Base-by-base conservation (phyloP, 92 coral and sea anemone genomes). In the Phenganax subtilis region DNA sequence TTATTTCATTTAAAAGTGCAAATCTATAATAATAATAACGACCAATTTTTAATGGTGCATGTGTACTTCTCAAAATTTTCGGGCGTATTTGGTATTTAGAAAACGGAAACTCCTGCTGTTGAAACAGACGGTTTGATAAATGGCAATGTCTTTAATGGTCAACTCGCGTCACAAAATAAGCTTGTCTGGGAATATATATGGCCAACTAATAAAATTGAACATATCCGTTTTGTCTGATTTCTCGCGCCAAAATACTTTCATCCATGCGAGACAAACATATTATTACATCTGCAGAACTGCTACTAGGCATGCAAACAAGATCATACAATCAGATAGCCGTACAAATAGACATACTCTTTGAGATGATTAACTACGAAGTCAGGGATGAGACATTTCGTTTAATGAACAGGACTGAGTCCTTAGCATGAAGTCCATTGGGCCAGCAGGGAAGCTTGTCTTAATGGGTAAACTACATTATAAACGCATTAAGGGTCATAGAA, bases 391-490 rank as follows among this genome's bases (percentile, higher is more conserved):
- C 73, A 68, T 14, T 68, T 29, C 47, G 73, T 37, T 3, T 68
- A 8, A 68, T 64, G 27, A 28, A 64, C 0, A 64, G 30, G 70
- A 7, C 11, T 9, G 11, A 1, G 47, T 30, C 53, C 31, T 20
- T 7, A n/a, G 52, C 47, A 28, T 37, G 53, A 9, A 29, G 37
- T 68, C 73, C 73, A 68, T 68, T 68, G 16, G 30, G 10, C 53
- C 11, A 68, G 73, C 73, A 68, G 73, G 73, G 52, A 53, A 17
- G 52, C n/a, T 68, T 68, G 52, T 15, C 72, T 64, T 66, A 27
- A 66, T 66, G 72, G 72, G 12, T 68, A 8, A 68, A 29, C 73
- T 68, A 68, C 73, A 51, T 68, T 68, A 68, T 68, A 68, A 28
- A 30, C 47, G 9, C 73, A 68, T 68, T 68, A 68, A 37, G 73